Percentiles rank a stretch among this genome's conserved stretches.
Conservation (phyloP, 1,140 invertebrate genomes). For the Aphaenogaster floridana region DNA sequence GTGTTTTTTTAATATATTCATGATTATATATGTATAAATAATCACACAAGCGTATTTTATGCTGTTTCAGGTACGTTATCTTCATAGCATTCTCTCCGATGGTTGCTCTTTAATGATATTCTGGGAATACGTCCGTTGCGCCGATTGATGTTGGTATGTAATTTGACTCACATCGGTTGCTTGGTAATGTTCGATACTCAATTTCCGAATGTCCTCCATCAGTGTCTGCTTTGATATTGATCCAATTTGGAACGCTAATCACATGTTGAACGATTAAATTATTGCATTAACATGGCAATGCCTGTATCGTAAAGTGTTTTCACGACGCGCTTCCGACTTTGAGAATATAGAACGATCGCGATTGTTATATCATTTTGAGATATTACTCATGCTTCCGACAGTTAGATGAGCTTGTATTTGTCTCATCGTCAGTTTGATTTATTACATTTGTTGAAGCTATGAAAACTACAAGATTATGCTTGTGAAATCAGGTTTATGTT, state of each 20-base stretch:
- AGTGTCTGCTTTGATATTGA: conserved; percentile 63
- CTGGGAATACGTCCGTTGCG: conserved; percentile 22
- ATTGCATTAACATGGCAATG: conserved; percentile 50
- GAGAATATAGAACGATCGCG: background rate
- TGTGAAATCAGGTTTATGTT: background rate
- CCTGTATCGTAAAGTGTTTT: conserved; percentile 22
- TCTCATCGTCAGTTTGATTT: background rate
- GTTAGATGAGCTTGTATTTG: background rate
- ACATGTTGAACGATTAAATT: conserved; percentile 57
- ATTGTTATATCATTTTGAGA: conserved; percentile 1
- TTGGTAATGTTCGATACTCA: conserved; percentile 62
- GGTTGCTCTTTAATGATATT: conserved; percentile 50
- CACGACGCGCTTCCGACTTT: conserved; percentile 1
- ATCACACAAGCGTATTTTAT: background rate
- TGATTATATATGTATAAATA: background rate
- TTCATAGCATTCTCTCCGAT: background rate
- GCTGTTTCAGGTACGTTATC: conserved; percentile 29
- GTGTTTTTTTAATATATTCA: background rate
- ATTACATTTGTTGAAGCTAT: conserved; percentile 3
- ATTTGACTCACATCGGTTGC: conserved; percentile 55
- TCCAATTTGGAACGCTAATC: conserved; percentile 62
- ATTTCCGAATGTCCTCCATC: conserved; percentile 62
- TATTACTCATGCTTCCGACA: background rate
- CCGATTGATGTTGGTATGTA: conserved; percentile 55
- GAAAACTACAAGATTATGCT: background rate